Conservation (phyloP, 2,797 vertebrate species). For the Gallirallus australis region DNA sequence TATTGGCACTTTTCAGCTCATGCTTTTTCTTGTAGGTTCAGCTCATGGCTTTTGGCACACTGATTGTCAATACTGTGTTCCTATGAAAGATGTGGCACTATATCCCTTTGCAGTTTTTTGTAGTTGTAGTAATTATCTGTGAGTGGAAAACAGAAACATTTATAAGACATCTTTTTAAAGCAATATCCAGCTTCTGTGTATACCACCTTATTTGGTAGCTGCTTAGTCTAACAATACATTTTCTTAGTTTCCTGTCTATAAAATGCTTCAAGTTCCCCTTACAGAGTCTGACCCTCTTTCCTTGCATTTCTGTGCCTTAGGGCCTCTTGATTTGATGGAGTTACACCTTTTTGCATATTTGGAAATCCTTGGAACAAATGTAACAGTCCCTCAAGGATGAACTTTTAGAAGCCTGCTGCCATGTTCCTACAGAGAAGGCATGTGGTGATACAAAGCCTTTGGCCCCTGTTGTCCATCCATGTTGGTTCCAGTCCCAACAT, state of each 20-base stretch:
- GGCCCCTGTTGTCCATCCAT: rapidly evolving
- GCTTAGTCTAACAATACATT: rapidly evolving
- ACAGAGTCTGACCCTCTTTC: background rate
- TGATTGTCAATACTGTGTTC: background rate
- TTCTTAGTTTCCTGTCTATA: background rate
- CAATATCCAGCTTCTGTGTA: background rate
- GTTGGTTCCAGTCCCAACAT: rapidly evolving
- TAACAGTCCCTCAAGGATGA: background rate
- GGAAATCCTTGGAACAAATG: background rate
- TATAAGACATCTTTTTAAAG: background rate
- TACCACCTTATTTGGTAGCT: background rate
- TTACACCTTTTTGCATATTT: background rate
- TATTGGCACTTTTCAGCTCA: background rate
- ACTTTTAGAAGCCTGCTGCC: background rate
- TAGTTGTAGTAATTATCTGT: background rate
- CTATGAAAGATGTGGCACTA: background rate
- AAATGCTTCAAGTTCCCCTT: background rate
- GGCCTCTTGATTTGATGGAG: background rate
- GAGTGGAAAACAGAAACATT: background rate
- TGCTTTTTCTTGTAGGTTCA: background rate
- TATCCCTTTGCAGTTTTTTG: background rate
- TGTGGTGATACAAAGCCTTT: background rate
- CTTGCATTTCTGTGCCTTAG: background rate
- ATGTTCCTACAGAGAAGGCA: rapidly evolving
- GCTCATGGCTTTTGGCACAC: background rate